Evolutionary conservation across 2,888 invertebrate genomes (phyloP), one percentile per base, ranked within the genome.

Genomic region (Epinotia bilunana): DNA sequence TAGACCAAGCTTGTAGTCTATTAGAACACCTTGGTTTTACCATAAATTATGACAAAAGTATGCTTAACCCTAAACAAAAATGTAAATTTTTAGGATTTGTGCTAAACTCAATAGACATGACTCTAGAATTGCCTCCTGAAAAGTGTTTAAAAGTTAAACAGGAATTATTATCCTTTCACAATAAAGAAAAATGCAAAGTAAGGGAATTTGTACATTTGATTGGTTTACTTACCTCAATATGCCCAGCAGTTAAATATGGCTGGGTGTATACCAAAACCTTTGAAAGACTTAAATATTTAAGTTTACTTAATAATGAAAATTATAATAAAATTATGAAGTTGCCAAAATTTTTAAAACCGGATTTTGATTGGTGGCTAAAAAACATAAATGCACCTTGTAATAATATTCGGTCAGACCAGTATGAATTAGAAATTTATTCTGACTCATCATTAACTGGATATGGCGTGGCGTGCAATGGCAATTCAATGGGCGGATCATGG

Each of bases 191-290:
- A 9, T 68, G 68, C 39, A 68, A 57, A 43, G 57, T 68, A 13
- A 68, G 68, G 33, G 57, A 58, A 3, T 68, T 68, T 57, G 57
- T 57, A 2, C 68, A 43, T n/a, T 53, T 68, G 12, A 13, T 68
- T 4, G 68, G 68, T 5, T 7, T 68, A 18, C 57, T 68, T 20
- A 58, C 39, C 11, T 55, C 57, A 12, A 55, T 9, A 0, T 67
- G 67, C 16, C 67, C 33, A 13, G 68, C 68, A 28, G 28, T 28
- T 28, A 28, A 28, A 28, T 28, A 28, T 28, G 28, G 28, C 28
- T 18, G 18, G 57, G 20, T 68, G 6, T 68, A 68, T 33, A 68
- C 68, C 18, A 68, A 68, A 20, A 12, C n/a, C 3, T 43, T 58
- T 43, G 68, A 58, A 68, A 39, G 68, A 43, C 11, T 13, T 7